Evolutionary conservation across 2,113 vertebrate species (phyloP).

Genomic region (Aplodontia rufa): DNA sequence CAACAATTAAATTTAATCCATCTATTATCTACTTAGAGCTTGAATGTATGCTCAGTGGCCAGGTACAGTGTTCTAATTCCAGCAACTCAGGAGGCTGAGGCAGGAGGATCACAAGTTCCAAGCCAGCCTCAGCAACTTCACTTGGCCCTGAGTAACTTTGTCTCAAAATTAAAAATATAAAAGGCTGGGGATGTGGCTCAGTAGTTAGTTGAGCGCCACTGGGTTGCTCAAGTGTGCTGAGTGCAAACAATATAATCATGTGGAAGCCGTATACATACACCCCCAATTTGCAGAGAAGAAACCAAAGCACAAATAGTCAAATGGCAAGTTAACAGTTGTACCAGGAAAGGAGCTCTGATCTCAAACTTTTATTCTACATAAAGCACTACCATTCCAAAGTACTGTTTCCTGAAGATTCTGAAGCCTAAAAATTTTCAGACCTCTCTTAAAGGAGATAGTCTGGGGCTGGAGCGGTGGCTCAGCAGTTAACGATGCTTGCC

Average conservation of each 20-base stretch:
- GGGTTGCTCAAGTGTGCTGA: not conserved
- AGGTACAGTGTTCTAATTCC: no score
- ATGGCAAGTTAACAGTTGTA: not conserved
- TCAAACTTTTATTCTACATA: not conserved
- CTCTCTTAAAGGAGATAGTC: not conserved
- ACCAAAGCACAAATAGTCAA: not conserved
- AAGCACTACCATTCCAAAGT: not conserved
- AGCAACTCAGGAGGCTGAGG: no score
- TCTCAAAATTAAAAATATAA: no score
- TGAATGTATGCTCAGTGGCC: not conserved
- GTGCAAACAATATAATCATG: not conserved
- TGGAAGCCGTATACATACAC: not conserved
- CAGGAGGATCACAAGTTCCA: no score
- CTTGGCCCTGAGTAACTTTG: no score
- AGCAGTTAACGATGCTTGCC: no score
- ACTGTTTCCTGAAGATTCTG: not conserved
- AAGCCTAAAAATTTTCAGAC: not conserved
- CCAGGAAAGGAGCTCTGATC: not conserved
- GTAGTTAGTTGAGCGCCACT: no score
- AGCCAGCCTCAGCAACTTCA: no score
- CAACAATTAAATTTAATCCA: conserved; percentile 21
- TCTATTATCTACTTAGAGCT: not conserved
- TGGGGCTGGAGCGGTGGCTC: no score
- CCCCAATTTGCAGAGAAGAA: not conserved
- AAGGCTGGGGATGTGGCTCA: no score